Evolutionary conservation across 2,113 vertebrate species (phyloP).

Genomic region (Gavialis gangeticus): DNA sequence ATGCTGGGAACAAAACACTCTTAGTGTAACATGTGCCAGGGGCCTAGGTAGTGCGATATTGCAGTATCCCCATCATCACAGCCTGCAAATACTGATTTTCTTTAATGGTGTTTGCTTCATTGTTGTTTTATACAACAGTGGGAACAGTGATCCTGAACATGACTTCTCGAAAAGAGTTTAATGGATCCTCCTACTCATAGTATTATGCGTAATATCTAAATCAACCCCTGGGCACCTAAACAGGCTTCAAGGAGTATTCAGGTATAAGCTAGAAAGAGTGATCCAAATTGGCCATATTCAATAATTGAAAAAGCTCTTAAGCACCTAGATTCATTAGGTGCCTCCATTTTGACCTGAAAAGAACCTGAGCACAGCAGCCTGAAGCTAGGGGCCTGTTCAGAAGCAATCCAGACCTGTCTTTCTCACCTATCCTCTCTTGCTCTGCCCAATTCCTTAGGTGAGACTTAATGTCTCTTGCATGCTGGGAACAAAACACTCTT

Average conservation of each 20-base stretch:
- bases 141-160: not conserved
- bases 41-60: not conserved
- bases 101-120: not conserved
- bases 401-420: not conserved
- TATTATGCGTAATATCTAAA: not conserved
- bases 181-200: not conserved
- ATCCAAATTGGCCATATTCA: too few relatives aligned
- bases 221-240: not conserved
- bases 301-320: too few relatives aligned
- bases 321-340: too few relatives aligned
- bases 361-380: too few relatives aligned
- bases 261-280: too few relatives aligned
- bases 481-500: not conserved
- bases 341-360: too few relatives aligned
- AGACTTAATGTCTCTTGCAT: not conserved
- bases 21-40: not conserved
- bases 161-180: not conserved
- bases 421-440: too few relatives aligned
- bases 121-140: not conserved
- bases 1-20: not conserved
- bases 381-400: not conserved
- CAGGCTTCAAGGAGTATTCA: too few relatives aligned
- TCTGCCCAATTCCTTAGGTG: too few relatives aligned
- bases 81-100: not conserved
- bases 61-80: not conserved